These are phyloP conservation scores for Heterochromis multidens DNA, from an alignment of 2,113 vertebrate genomes.

Conservation along the genomic window DNA sequence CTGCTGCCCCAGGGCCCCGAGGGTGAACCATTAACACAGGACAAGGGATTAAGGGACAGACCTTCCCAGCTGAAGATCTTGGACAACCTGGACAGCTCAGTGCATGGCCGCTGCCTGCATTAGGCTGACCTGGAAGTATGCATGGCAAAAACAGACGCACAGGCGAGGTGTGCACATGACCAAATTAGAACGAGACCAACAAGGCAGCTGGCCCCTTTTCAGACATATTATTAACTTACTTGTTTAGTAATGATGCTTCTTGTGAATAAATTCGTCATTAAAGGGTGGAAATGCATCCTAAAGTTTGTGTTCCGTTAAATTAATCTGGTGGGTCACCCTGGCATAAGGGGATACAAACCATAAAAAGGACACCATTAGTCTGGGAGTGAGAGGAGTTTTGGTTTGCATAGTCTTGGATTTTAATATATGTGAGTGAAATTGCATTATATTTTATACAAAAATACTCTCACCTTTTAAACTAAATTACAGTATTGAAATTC, in stretches of 20 bases:
- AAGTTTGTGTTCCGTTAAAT: background rate
- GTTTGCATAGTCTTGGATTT: background rate
- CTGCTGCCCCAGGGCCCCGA: constrained; percentile 18
- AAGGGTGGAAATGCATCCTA: background rate
- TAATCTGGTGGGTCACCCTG: background rate
- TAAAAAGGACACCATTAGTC: background rate
- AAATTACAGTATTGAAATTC: background rate
- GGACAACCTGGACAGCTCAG: constrained; percentile 41
- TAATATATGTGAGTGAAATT: background rate
- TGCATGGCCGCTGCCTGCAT: background rate
- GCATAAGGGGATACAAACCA: background rate
- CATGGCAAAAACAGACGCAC: background rate
- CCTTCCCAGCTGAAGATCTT: constrained; percentile 39
- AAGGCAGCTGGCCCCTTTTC: background rate
- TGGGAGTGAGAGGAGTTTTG: background rate
- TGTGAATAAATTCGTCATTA: background rate
- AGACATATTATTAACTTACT: background rate
- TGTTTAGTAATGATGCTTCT: background rate
- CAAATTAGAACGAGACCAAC: background rate
- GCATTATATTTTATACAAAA: background rate
- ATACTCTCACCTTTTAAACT: background rate
- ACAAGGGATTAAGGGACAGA: constrained; percentile 38
- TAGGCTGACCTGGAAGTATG: background rate
- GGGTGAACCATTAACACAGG: constrained; percentile 48
- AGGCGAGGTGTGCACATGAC: background rate